Percentiles rank a stretch among this genome's conserved stretches.
Conservation (phyloP, 2,888 invertebrate genomes). For the Halocaridina rubra region DNA sequence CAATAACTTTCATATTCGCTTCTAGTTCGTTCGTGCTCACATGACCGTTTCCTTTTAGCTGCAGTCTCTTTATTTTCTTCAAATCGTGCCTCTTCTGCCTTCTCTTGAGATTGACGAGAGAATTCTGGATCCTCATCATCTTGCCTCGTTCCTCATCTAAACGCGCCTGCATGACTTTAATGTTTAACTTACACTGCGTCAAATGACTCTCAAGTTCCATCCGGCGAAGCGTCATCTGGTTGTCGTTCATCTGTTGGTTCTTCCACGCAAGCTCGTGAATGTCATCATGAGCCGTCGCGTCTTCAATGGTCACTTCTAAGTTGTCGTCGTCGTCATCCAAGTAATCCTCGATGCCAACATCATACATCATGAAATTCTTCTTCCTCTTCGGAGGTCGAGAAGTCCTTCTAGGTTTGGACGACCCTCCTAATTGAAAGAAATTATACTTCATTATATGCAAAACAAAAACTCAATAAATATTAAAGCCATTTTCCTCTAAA, state of each 20-base stretch:
- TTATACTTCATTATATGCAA: neutral
- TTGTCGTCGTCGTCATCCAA: neutral
- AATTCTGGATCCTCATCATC: neutral
- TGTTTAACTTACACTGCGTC: neutral
- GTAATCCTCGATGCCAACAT: too few relatives aligned
- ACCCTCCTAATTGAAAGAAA: neutral
- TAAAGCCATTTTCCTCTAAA: neutral
- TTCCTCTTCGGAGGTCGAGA: too few relatives aligned
- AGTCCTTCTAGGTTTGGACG: neutral
- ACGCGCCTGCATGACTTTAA: neutral
- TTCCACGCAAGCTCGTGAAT: neutral
- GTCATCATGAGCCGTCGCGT: neutral
- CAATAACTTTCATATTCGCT: neutral
- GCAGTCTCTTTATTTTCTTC: neutral
- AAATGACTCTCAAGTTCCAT: neutral
- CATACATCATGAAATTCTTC: neutral
- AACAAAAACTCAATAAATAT: neutral
- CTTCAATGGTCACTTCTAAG: neutral
- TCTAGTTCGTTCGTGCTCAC: neutral
- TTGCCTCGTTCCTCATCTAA: conserved; percentile 14
- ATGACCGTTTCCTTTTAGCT: neutral
- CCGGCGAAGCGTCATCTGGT: neutral
- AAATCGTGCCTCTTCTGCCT: neutral
- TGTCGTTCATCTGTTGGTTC: neutral
- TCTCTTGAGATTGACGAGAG: neutral